These are phyloP conservation scores for Cantharis flavilabris DNA, from an alignment of 2,888 invertebrate genomes.

Conservation along the genomic window DNA sequence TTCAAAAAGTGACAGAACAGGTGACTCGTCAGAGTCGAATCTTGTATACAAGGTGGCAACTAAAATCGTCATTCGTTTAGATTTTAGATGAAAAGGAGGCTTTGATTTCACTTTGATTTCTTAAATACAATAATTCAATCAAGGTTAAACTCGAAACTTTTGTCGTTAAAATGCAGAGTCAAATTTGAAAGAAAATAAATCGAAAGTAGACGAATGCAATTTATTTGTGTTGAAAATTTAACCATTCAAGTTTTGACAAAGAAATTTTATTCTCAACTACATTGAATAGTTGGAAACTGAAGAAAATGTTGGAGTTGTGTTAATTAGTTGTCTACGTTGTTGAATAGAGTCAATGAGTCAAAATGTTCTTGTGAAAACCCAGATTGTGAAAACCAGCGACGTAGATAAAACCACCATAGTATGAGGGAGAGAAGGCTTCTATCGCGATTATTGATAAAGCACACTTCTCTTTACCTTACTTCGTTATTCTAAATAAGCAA, in stretches of 20 bases:
- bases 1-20: not conserved
- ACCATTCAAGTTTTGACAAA: not conserved
- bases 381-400: not conserved
- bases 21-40: not conserved
- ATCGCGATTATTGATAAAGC: not conserved
- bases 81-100: not conserved
- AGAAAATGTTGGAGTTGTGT: not conserved
- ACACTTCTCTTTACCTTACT: not conserved
- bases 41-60: no score
- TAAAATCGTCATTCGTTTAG: no score
- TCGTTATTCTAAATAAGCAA: not conserved
- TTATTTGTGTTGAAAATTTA: not conserved
- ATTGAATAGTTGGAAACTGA: not conserved
- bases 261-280: not conserved
- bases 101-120: not conserved
- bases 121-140: not conserved
- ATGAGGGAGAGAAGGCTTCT: not conserved
- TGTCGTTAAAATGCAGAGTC: not conserved
- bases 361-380: not conserved
- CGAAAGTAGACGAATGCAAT: not conserved
- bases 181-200: not conserved
- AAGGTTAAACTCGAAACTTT: not conserved
- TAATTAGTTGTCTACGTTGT: conserved; percentile 1
- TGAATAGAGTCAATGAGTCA: not conserved
- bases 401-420: not conserved